Percentiles rank a stretch among this genome's conserved stretches.
Evolutionary conservation across 2,113 vertebrate genomes (phyloP).

Genomic region (Candoia aspera): DNA sequence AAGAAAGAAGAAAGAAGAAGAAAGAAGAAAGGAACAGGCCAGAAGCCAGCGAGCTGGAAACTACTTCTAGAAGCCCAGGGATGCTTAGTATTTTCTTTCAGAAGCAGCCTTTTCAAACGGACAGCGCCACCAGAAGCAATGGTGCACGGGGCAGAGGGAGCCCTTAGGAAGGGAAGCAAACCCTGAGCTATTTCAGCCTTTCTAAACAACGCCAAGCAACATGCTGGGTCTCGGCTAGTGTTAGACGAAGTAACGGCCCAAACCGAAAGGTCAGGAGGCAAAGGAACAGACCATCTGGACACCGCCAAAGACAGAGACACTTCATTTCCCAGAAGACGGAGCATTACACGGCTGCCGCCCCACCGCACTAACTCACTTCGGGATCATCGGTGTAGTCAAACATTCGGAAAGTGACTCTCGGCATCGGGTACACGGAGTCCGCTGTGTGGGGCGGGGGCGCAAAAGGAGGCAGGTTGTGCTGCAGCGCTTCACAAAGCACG

Average conservation of each 20-base stretch:
- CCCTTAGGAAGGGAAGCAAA: not conserved
- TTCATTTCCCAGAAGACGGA: not conserved
- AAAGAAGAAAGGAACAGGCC: too few relatives aligned
- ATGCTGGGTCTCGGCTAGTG: not conserved
- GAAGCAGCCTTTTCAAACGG: not conserved
- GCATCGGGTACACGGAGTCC: slow-evolving; percentile 89
- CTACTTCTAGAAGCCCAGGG: not conserved
- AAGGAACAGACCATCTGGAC: not conserved
- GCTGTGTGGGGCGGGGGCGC: slow-evolving; percentile 92
- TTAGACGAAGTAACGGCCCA: not conserved
- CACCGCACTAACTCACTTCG: slow-evolving; percentile 74
- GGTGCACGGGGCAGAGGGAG: not conserved
- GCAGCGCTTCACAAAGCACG: slow-evolving; percentile 94
- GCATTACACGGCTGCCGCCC: not conserved
- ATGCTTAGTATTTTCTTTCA: not conserved
- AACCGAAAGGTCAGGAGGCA: not conserved
- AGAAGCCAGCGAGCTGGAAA: not conserved
- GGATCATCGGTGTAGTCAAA: slow-evolving; percentile 99
- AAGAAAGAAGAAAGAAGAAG: not conserved
- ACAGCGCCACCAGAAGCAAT: not conserved
- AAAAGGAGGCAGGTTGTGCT: slow-evolving; percentile 97
- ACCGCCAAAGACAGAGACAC: not conserved
- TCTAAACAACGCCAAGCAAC: not conserved
- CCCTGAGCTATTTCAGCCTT: not conserved
- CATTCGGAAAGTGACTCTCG: slow-evolving; percentile 93